phyloP scores from a whole-genome alignment of 2,888 invertebrate genomes.

The Sinhomidia bicolor region DNA sequence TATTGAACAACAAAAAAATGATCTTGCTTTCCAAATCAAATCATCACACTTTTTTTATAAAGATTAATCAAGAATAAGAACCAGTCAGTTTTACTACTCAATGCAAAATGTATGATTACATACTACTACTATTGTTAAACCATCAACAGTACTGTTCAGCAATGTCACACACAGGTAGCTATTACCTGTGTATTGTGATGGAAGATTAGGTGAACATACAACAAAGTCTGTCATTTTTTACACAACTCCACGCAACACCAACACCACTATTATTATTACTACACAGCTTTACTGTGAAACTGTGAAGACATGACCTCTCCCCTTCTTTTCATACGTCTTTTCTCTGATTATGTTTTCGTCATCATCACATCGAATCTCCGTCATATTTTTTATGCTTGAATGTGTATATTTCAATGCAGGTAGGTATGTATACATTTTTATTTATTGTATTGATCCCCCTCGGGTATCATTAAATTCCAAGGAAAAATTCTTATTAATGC shows the following conservation, averaged over 20 bases:
- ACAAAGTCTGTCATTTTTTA: slow-evolving; percentile 23
- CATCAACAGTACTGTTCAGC: slow-evolving; percentile 23
- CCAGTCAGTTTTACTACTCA: not conserved
- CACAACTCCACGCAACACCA: not conserved
- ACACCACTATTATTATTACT: slow-evolving; percentile 45
- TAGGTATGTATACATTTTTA: slow-evolving; percentile 13
- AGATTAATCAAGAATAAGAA: slow-evolving; percentile 20
- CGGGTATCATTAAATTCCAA: slow-evolving; percentile 57
- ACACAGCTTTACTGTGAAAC: slow-evolving; percentile 1
- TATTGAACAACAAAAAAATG: slow-evolving; percentile 32
- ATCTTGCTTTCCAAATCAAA: slow-evolving; percentile 55
- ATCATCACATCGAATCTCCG: slow-evolving; percentile 4
- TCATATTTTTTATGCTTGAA: slow-evolving; percentile 1
- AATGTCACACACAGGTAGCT: slow-evolving; percentile 62
- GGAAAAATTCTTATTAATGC: slow-evolving; percentile 60
- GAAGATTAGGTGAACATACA: not conserved
- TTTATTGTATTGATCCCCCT: slow-evolving; percentile 55
- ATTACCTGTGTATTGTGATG: slow-evolving; percentile 12
- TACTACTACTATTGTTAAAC: slow-evolving; percentile 48
- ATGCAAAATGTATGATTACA: not conserved
- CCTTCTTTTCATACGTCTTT: slow-evolving; percentile 35
- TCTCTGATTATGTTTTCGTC: slow-evolving; percentile 42
- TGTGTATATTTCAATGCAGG: not conserved
- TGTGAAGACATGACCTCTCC: not conserved
- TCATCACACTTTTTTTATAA: slow-evolving; percentile 62